phyloP scores from a whole-genome alignment of 2,888 invertebrate species.

The Microctonus aethiopoides region DNA sequence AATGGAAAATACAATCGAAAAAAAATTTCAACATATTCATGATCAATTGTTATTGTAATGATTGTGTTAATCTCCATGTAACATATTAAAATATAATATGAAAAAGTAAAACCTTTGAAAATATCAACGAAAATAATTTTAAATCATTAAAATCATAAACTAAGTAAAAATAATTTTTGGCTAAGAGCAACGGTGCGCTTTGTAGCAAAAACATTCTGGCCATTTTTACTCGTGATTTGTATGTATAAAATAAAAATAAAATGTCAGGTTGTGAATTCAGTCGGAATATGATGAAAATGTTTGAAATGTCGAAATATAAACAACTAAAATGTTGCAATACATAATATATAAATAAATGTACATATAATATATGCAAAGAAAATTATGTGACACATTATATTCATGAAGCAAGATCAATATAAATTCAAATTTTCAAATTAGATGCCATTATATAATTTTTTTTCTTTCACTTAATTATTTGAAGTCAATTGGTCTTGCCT shows the following conservation, averaged over 20 bases:
- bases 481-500: slow-evolving; percentile 4
- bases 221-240: slow-evolving; percentile 20
- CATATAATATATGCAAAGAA: slow-evolving; percentile 4
- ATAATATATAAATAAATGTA: neutral
- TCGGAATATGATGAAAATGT: slow-evolving; percentile 27
- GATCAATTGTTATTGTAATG: neutral
- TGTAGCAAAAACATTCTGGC: slow-evolving; percentile 43
- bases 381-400: neutral
- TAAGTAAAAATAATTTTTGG: slow-evolving; percentile 67
- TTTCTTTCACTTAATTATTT: neutral
- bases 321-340: neutral
- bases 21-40: neutral
- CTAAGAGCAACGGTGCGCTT: slow-evolving; percentile 62
- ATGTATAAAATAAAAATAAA: slow-evolving; percentile 31
- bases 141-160: slow-evolving; percentile 37
- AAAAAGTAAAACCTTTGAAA: slow-evolving; percentile 6
- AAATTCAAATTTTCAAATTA: neutral
- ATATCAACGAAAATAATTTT: slow-evolving; percentile 5
- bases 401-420: slow-evolving; percentile 5
- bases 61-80: neutral
- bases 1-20: neutral
- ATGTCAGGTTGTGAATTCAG: slow-evolving; percentile 31
- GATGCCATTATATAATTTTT: neutral
- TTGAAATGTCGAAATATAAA: slow-evolving; percentile 19
- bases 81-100: neutral